Evolutionary conservation across 2,797 vertebrate genomes (phyloP), one percentile per base, ranked within the genome.

Genomic region (Amphiprion clarkii): DNA sequence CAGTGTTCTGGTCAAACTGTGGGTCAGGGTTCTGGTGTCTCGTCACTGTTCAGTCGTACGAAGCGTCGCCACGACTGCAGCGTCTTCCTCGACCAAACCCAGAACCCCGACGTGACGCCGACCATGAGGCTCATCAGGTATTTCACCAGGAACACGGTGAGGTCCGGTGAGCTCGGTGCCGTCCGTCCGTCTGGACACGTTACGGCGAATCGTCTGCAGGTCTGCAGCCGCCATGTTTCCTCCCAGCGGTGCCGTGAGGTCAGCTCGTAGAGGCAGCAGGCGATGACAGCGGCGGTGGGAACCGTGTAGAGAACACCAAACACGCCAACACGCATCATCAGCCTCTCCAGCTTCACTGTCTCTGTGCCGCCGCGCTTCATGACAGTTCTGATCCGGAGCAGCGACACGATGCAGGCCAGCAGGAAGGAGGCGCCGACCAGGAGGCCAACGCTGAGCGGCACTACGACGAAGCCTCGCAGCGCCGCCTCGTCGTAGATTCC

Each of bases 81-180:
- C 17, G 97, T 98, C 89, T 98, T 98, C 70, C 96, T 95, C 0
- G 97, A 97, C 96, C 97, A 99, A 93, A 99, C 96, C 97, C 97
- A 98, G 87, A 98, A 96, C 42, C 97, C 96, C 0, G 97, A 97
- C 0, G 96, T 97, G 92, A 99, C 96, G n/a, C 97, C 97, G 19
- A 96, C 96, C 4, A 96, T 97, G 96, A 99, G 96, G 88, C 95
- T 97, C 97, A 98, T 97, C 82, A 97, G 93, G 87, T 98, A 97
- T 91, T 98, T 98, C 90, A 98, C 96, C 96, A 98, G 95, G 88
- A 98, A 97, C 67, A 98, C 95, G 0, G 96, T 97, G 91, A 98
- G 97, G 93, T 97, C 96, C 0, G 97, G 97, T 8, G 94, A 96
- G 95, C 95, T 93, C 9, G 95, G 95, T 0, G 95, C 92, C 7